A percentile compares a stretch with the other conserved stretches of the same genome.
phyloP scores from a whole-genome alignment of 2,797 vertebrate genomes.

The Diceros bicornis region DNA sequence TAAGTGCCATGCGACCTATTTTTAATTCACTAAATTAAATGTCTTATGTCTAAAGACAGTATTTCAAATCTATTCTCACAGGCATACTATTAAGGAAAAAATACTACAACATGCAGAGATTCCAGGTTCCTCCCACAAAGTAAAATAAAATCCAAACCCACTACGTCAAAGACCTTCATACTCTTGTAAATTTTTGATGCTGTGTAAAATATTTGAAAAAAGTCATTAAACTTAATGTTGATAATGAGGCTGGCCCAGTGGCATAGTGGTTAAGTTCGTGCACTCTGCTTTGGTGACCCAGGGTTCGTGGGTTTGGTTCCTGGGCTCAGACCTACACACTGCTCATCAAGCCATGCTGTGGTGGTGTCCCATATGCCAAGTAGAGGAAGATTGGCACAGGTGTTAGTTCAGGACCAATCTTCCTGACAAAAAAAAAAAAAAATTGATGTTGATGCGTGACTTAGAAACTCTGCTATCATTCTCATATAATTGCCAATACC shows the following conservation, averaged over 20 bases:
- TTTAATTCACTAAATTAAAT: slow-evolving; percentile 35
- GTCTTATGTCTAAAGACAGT: background rate
- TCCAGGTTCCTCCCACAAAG: background rate
- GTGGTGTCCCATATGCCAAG: too few relatives aligned
- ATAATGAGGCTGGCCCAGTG: too few relatives aligned
- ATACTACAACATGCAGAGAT: background rate
- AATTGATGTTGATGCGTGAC: background rate
- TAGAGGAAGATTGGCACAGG: too few relatives aligned
- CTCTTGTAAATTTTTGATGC: background rate
- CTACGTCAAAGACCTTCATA: background rate
- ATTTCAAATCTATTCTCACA: background rate
- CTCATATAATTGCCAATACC: background rate
- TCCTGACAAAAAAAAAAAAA: too few relatives aligned
- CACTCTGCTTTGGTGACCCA: too few relatives aligned
- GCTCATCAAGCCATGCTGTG: too few relatives aligned
- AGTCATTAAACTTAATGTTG: background rate
- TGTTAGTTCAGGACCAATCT: too few relatives aligned
- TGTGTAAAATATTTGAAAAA: background rate
- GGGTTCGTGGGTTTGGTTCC: too few relatives aligned
- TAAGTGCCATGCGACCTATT: background rate
- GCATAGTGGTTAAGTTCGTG: too few relatives aligned
- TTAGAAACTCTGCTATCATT: background rate
- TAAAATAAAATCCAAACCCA: background rate
- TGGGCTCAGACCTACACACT: too few relatives aligned
- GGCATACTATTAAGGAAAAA: background rate